These are phyloP conservation scores for Parauchenoglanis punctatus DNA, from an alignment of 2,797 vertebrate genomes.

Conservation along the genomic window DNA sequence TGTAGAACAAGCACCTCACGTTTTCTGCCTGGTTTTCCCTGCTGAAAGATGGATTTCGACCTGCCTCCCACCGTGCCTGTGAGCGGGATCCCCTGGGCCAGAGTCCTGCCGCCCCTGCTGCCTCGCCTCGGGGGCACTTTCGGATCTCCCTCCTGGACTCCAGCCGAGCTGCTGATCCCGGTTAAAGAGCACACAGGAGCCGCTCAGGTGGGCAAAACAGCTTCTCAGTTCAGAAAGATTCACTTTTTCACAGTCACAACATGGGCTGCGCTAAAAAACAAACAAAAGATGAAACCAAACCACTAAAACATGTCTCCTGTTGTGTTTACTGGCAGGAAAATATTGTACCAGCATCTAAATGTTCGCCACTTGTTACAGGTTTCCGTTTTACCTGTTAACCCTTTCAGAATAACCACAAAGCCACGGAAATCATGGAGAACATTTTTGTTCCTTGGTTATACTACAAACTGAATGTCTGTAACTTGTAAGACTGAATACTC, in stretches of 20 bases:
- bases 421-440: neutral
- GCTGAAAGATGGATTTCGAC: constrained; percentile 75
- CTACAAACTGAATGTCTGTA: neutral
- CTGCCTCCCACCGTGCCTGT: constrained; percentile 64
- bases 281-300: neutral
- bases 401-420: neutral
- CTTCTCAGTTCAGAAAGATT: neutral
- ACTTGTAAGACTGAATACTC: neutral
- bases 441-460: neutral
- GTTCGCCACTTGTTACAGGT: neutral
- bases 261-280: neutral
- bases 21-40: neutral
- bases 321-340: neutral
- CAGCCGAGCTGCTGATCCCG: constrained; percentile 66
- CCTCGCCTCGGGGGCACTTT: constrained; percentile 69
- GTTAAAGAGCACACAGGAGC: constrained; percentile 67
- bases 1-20: neutral
- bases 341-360: neutral
- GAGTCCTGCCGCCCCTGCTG: constrained; percentile 73
- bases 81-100: constrained; percentile 74
- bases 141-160: constrained; percentile 68
- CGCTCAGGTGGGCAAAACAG: constrained; percentile 66
- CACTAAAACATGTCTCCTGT: neutral
- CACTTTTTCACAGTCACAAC: neutral
- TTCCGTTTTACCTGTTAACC: neutral